Evolutionary conservation across 2,888 invertebrate species (phyloP), one percentile per base, ranked within the genome.

Genomic region (Empis stercorea): DNA sequence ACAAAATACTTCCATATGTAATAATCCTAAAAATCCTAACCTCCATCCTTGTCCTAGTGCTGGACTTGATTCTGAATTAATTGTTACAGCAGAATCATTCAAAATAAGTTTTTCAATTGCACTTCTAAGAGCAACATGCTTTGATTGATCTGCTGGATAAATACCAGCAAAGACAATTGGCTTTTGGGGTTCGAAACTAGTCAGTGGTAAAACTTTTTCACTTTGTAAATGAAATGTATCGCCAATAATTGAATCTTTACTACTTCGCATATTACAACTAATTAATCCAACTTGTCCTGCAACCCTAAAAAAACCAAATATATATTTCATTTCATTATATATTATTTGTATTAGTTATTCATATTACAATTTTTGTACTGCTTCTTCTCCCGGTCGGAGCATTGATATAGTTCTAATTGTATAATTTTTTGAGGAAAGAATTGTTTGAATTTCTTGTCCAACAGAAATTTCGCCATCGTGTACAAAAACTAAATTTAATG

Each of bases 211-310:
- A 10, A 67, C 67, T 48, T 73, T 71, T 6, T 62, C 55, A 45
- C 70, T 69, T 55, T 75, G 75, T 16, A 75, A 63, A 61, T 78
- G 73, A 44, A 84, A 64, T 1, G 88, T 88, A 59, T 88, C 89
- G 1, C 89, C 89, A 47, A 89, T 79, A 48, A 73, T 66, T 2
- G 85, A 81, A 62, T 88, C 87, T 53, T 76, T 74, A 37, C 80
- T 78, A 37, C 78, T 76, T 51, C 81, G 74, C 80, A 92, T 87
- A 57, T 83, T 85, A 57, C 87, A 86, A 3, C 80, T 80, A 50
- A 97, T 70, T 62, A 89, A 83, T 7, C 95, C 95, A 54, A 96
- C 93, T 75, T 97, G 96, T 2, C 97, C 97, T 43, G 94, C 91
- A 38, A 75, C 69, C 56, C 79, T 79, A 55, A 44, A 63, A 58